Percentiles rank a stretch among this genome's conserved stretches.
Evolutionary conservation across 2,888 invertebrate species (phyloP).

Genomic region (Synanthedon andrenaeformis): DNA sequence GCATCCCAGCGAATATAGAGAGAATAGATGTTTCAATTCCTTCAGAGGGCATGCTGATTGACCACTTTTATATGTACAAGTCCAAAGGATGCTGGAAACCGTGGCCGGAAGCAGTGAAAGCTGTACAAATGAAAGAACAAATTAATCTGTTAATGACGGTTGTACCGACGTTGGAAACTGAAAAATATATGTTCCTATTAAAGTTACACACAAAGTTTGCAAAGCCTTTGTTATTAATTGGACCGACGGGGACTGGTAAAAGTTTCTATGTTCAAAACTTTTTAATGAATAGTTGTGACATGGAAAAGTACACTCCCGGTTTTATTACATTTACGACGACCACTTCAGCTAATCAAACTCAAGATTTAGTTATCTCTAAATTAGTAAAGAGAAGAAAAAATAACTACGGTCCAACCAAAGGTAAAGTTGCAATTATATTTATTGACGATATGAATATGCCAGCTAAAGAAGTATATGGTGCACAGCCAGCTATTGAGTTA

Average conservation of each 20-base stretch:
- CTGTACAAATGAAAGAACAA: constrained; percentile 65
- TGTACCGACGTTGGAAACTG: constrained; percentile 89
- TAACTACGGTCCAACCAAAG: constrained; percentile 80
- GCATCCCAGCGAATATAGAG: constrained; percentile 60
- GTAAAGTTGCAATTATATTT: constrained; percentile 80
- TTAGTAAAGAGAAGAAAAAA: constrained; percentile 78
- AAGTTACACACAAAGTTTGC: constrained; percentile 79
- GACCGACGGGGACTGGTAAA: constrained; percentile 90
- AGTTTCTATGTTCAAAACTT: constrained; percentile 82
- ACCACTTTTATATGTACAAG: constrained; percentile 85
- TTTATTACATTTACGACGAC: constrained; percentile 88
- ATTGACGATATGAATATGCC: constrained; percentile 93
- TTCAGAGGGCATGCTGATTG: constrained; percentile 80
- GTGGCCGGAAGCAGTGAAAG: constrained; percentile 82
- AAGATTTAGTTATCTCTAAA: constrained; percentile 81
- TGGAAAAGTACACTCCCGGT: constrained; percentile 78
- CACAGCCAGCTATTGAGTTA: constrained; percentile 88
- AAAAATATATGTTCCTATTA: constrained; percentile 81
- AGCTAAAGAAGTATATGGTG: constrained; percentile 83
- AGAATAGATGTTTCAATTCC: constrained; percentile 83
- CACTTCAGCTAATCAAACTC: constrained; percentile 84
- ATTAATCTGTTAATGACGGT: constrained; percentile 78
- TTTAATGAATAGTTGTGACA: constrained; percentile 75
- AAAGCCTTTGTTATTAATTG: constrained; percentile 78
- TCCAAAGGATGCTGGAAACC: constrained; percentile 89